Evolutionary conservation across 2,797 vertebrate species (phyloP).

Genomic region (Urophycis tenuis): DNA sequence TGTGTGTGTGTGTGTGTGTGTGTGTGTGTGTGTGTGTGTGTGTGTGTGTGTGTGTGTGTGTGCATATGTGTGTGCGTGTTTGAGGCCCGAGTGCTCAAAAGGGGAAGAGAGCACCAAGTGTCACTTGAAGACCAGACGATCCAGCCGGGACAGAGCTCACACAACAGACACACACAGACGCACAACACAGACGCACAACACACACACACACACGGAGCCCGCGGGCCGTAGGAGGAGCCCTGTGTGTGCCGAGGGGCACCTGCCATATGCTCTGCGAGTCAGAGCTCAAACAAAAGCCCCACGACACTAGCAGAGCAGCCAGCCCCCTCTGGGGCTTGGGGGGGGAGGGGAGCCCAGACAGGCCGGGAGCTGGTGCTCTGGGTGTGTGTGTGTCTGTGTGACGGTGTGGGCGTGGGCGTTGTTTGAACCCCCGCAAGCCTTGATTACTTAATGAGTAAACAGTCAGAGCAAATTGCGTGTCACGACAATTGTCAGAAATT

Average conservation of each 20-base stretch:
- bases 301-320: conserved; percentile 58
- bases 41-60: neutral
- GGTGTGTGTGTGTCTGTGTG: conserved; percentile 31
- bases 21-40: no score
- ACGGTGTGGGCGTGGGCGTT: conserved; percentile 30
- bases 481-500: neutral
- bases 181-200: conserved; percentile 38
- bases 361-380: conserved; percentile 28
- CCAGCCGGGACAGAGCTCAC: neutral
- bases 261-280: conserved; percentile 72
- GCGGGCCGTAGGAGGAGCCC: conserved; percentile 50
- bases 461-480: neutral
- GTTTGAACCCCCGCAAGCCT: conserved; percentile 2
- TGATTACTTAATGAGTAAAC: conserved; percentile 2
- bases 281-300: conserved; percentile 70
- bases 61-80: neutral
- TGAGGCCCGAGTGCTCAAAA: neutral
- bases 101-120: neutral
- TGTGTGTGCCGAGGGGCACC: conserved; percentile 69
- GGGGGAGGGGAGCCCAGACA: conserved; percentile 58
- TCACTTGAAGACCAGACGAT: neutral
- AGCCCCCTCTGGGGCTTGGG: conserved; percentile 40
- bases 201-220: conserved; percentile 30
- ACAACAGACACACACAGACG: conserved; percentile 7
- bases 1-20: neutral